Evolutionary conservation across 2,888 invertebrate genomes (phyloP).

Genomic region (Stomorhina lunata): DNA sequence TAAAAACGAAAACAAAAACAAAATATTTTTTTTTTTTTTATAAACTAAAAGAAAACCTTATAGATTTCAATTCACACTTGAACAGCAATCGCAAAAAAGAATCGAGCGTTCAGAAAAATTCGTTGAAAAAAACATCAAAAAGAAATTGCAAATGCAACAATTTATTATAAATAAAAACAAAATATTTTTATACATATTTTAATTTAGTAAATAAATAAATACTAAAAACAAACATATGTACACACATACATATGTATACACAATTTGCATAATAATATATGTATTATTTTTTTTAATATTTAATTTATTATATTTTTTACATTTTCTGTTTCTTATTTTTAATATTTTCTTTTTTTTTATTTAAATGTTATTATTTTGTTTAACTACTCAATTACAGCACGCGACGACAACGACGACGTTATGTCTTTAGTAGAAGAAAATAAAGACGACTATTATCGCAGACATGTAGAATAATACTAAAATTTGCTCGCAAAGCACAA

Average conservation of each 20-base stretch:
- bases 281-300: slow-evolving; percentile 12
- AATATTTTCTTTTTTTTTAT: not conserved
- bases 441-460: slow-evolving; percentile 65
- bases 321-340: slow-evolving; percentile 28
- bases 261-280: slow-evolving; percentile 3
- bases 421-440: slow-evolving; percentile 30
- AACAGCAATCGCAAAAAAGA: slow-evolving; percentile 18
- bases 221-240: not conserved
- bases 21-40: not conserved
- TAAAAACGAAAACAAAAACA: not conserved
- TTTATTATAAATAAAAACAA: not conserved
- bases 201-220: not conserved
- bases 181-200: not conserved
- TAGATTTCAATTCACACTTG: slow-evolving; percentile 42
- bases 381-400: slow-evolving; percentile 50
- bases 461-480: slow-evolving; percentile 68
- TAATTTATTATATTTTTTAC: slow-evolving; percentile 20
- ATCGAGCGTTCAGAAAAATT: not conserved
- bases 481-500: slow-evolving; percentile 59
- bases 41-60: slow-evolving; percentile 10
- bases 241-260: not conserved
- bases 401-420: slow-evolving; percentile 40
- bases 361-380: slow-evolving; percentile 16
- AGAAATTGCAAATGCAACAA: slow-evolving; percentile 33
- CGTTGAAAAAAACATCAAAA: slow-evolving; percentile 17